phyloP scores from a whole-genome alignment of 2,888 invertebrate species.

The Scaptomyza reducta region DNA sequence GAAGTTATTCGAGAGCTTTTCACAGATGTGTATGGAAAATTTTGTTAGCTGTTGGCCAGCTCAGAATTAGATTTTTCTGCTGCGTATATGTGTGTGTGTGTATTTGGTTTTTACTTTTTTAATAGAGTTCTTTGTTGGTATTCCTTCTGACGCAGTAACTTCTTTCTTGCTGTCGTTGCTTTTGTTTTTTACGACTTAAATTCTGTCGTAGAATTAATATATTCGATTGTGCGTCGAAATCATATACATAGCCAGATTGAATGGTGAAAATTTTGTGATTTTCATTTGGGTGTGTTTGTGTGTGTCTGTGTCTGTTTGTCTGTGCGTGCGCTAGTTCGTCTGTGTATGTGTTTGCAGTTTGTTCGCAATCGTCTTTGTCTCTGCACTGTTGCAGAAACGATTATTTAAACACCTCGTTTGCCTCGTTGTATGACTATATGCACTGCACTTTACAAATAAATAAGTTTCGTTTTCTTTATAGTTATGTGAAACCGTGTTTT shows the following conservation, averaged over 20 bases:
- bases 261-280: constrained; percentile 66
- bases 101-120: constrained; percentile 27
- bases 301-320: constrained; percentile 14
- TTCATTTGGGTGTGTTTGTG: constrained; percentile 54
- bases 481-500: constrained; percentile 10
- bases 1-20: constrained; percentile 18
- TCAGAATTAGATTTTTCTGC: constrained; percentile 43
- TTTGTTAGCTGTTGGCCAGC: constrained; percentile 39
- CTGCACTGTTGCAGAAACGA: constrained; percentile 38
- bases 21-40: constrained; percentile 42
- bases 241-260: constrained; percentile 37
- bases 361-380: constrained; percentile 38
- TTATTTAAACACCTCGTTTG: constrained; percentile 26
- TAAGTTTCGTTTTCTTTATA: constrained; percentile 3
- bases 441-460: constrained; percentile 6
- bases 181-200: constrained; percentile 9
- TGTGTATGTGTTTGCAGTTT: constrained; percentile 38
- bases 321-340: constrained; percentile 13
- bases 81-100: constrained; percentile 20
- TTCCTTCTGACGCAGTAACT: constrained; percentile 22
- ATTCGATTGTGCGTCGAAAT: constrained; percentile 18
- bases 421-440: constrained; percentile 5
- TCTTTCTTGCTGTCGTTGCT: constrained; percentile 13
- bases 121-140: constrained; percentile 47
- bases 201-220: constrained; percentile 12